Conservation (phyloP, 1,140 invertebrate genomes). For the Aphis gossypii region DNA sequence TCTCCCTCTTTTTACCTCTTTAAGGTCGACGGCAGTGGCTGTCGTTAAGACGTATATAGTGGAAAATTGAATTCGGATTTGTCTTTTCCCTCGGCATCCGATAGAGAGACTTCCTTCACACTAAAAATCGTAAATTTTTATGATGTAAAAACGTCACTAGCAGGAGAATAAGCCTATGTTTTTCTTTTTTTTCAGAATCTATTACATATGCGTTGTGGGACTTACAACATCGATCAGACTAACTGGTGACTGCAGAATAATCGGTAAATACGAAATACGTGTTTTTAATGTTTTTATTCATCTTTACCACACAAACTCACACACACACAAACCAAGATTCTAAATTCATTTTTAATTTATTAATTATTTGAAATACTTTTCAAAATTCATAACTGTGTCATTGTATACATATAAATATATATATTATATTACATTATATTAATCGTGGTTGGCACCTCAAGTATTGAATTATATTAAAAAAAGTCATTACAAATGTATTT, state of each 20-base stretch:
- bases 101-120: not conserved
- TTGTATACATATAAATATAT: not conserved
- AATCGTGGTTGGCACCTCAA: not conserved
- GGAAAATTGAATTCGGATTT: conserved; percentile 54
- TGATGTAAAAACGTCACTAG: not conserved
- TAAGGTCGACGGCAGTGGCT: not conserved
- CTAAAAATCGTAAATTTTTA: conserved; percentile 40
- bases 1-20: not conserved
- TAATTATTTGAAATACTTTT: not conserved
- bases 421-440: not conserved
- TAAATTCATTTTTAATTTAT: not conserved
- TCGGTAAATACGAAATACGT: not conserved
- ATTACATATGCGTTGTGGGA: not conserved
- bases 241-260: not conserved
- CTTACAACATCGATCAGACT: not conserved
- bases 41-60: conserved; percentile 42
- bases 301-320: not conserved
- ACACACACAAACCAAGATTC: not conserved
- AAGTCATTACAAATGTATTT: not conserved
- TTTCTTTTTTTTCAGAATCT: conserved; percentile 1
- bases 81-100: not conserved
- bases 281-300: not conserved
- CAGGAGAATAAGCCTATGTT: not conserved
- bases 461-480: not conserved
- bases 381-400: not conserved